phyloP scores from a whole-genome alignment of 2,888 invertebrate species.

The Lottia scabra region DNA sequence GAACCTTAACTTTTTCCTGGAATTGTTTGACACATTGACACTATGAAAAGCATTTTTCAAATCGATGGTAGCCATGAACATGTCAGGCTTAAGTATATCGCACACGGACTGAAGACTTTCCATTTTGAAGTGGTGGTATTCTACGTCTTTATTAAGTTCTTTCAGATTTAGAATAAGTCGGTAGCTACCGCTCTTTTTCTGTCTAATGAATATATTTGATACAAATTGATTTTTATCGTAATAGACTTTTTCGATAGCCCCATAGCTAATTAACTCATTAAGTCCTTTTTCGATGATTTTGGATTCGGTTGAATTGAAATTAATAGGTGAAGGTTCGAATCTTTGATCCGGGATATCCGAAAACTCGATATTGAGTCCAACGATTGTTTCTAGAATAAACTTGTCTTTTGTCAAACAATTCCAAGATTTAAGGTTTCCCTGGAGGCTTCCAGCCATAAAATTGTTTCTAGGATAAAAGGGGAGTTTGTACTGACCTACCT shows the following conservation, averaged over 20 bases:
- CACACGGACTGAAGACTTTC: neutral
- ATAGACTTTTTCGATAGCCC: neutral
- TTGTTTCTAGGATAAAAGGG: too few relatives aligned
- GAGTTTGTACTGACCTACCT: neutral
- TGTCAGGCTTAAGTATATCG: neutral
- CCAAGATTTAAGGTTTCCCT: neutral
- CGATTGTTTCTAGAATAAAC: neutral
- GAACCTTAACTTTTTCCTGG: neutral
- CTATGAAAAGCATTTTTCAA: neutral
- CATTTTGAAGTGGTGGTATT: constrained; percentile 1
- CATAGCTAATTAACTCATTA: neutral
- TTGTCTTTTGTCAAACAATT: neutral
- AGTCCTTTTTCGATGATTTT: neutral
- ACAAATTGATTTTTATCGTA: neutral
- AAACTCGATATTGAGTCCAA: neutral
- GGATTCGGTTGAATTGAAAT: neutral
- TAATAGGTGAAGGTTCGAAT: neutral
- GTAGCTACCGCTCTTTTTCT: neutral
- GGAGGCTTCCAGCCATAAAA: too few relatives aligned
- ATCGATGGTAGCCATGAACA: neutral
- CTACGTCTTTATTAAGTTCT: neutral
- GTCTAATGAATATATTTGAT: neutral
- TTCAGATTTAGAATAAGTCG: neutral
- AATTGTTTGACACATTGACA: neutral
- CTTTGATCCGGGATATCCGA: neutral